phyloP scores from a whole-genome alignment of 2,113 vertebrate genomes.

The Corythaeola cristata region DNA sequence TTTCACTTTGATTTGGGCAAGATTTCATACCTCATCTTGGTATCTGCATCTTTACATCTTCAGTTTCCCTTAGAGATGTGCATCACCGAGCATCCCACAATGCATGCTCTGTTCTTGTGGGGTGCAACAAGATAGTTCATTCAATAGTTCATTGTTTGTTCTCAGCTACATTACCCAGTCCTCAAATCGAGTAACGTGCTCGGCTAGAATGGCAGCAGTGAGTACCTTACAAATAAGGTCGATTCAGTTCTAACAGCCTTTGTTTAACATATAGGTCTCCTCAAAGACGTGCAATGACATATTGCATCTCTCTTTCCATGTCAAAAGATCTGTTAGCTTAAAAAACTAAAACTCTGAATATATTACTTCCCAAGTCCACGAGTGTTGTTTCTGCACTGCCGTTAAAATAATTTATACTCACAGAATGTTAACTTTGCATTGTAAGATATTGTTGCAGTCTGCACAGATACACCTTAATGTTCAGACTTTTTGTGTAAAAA shows the following conservation, averaged over 20 bases:
- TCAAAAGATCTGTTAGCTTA: background rate
- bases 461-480: background rate
- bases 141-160: conserved; percentile 27
- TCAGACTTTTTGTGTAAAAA: background rate
- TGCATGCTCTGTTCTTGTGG: conserved; percentile 15
- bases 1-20: background rate
- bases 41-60: conserved; percentile 45
- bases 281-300: background rate
- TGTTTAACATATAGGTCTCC: background rate
- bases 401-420: background rate
- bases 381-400: background rate
- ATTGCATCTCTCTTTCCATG: background rate
- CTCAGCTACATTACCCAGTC: background rate
- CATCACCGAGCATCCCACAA: background rate
- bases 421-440: background rate
- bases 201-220: background rate
- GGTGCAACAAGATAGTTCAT: background rate
- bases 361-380: background rate
- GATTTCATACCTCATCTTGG: conserved; percentile 24
- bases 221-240: background rate
- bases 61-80: conserved; percentile 29
- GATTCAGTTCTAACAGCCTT: background rate
- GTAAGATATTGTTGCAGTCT: background rate
- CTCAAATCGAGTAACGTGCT: background rate
- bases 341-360: background rate